Evolutionary conservation across 2,888 invertebrate genomes (phyloP).

Genomic region (Nesidiocoris tenuis): DNA sequence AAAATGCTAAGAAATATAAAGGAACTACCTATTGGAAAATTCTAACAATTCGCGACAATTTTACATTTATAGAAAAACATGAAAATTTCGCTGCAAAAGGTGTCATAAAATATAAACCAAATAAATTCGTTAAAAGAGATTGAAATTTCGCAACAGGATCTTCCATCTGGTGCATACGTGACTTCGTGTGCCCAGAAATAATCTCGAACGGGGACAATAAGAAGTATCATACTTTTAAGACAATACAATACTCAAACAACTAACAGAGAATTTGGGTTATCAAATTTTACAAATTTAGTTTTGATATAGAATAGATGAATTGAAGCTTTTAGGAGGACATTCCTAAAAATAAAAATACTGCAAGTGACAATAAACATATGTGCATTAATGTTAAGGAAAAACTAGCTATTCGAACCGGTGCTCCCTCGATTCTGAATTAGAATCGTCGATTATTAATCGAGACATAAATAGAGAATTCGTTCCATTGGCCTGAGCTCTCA

Average conservation of each 20-base stretch:
- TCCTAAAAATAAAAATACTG: conserved; percentile 47
- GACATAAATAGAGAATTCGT: too few relatives aligned
- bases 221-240: neutral
- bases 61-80: too few relatives aligned
- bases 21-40: too few relatives aligned
- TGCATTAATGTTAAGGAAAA: conserved; percentile 45
- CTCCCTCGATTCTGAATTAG: neutral
- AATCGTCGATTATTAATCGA: neutral
- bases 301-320: conserved; percentile 12
- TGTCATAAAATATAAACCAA: too few relatives aligned
- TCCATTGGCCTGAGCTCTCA: too few relatives aligned
- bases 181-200: neutral
- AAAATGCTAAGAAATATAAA: too few relatives aligned
- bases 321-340: conserved; percentile 45
- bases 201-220: neutral
- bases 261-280: neutral
- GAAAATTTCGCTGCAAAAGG: too few relatives aligned
- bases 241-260: neutral
- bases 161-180: neutral
- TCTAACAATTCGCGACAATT: too few relatives aligned
- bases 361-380: conserved; percentile 49
- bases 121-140: too few relatives aligned
- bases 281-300: conserved; percentile 5
- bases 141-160: neutral
- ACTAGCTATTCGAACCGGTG: conserved; percentile 11